phyloP scores from a whole-genome alignment of 2,797 vertebrate genomes.

The Notamacropus eugenii region DNA sequence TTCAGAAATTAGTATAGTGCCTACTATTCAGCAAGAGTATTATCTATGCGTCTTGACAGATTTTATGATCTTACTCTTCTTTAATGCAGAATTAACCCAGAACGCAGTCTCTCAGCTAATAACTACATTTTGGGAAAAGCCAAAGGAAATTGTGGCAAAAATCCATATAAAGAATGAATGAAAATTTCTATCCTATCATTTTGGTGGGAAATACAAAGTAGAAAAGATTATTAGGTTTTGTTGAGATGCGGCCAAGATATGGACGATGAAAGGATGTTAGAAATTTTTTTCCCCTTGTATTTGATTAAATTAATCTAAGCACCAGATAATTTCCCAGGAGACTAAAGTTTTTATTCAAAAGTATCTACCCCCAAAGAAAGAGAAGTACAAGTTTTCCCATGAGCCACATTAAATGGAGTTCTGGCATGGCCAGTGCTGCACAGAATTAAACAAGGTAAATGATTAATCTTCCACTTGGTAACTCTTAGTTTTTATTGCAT shows the following conservation, averaged over 20 bases:
- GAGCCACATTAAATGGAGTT: not conserved
- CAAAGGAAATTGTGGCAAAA: not conserved
- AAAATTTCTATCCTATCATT: not conserved
- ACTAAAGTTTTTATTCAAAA: conserved; percentile 4
- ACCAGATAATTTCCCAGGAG: not conserved
- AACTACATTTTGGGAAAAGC: not conserved
- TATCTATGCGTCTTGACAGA: not conserved
- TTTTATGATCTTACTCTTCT: not conserved
- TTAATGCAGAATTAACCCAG: not conserved
- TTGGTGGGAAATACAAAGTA: not conserved
- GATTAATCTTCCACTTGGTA: conserved; percentile 34
- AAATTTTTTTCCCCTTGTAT: not conserved
- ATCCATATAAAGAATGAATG: not conserved
- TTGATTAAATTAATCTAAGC: conserved; percentile 14
- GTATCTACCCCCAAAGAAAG: not conserved
- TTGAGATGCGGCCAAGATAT: not conserved
- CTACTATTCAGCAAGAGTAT: not conserved
- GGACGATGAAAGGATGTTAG: not conserved
- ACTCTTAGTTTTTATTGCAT: conserved; percentile 35
- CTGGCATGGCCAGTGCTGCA: not conserved
- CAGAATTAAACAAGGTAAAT: conserved; percentile 29
- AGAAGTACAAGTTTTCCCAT: not conserved
- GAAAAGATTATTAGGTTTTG: not conserved
- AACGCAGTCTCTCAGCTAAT: not conserved
- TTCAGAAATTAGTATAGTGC: not conserved